phyloP scores from a whole-genome alignment of 1,140 invertebrate genomes.

The Diuraphis noxia region DNA sequence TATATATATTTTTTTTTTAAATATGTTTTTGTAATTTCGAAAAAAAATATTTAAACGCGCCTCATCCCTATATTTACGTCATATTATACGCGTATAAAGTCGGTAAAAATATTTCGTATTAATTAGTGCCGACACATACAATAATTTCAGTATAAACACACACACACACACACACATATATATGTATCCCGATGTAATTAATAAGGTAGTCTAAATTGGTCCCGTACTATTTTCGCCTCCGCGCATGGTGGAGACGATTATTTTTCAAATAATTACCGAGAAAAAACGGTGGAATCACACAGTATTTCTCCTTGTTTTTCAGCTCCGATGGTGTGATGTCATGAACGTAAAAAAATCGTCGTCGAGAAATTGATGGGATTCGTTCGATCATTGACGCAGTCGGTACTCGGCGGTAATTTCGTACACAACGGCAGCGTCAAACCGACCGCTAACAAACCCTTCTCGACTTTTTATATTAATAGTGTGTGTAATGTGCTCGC shows the following conservation, averaged over 20 bases:
- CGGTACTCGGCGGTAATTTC: background rate
- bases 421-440: background rate
- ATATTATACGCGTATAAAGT: background rate
- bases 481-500: background rate
- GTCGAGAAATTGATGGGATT: background rate
- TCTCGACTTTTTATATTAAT: conserved; percentile 35
- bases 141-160: background rate
- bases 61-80: background rate
- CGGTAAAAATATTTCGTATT: background rate
- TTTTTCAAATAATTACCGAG: background rate
- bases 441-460: conserved; percentile 20
- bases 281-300: background rate
- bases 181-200: background rate
- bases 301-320: background rate
- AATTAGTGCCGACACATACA: background rate
- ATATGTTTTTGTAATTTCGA: background rate
- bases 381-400: conserved; percentile 5
- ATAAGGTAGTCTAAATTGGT: background rate
- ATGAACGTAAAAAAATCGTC: conserved; percentile 11
- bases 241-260: background rate
- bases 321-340: background rate
- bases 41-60: background rate
- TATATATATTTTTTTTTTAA: background rate
- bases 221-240: too few relatives aligned
- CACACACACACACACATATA: background rate